Base-by-base conservation (phyloP, 2,797 vertebrate genomes). In the Rhinophrynus dorsalis region DNA sequence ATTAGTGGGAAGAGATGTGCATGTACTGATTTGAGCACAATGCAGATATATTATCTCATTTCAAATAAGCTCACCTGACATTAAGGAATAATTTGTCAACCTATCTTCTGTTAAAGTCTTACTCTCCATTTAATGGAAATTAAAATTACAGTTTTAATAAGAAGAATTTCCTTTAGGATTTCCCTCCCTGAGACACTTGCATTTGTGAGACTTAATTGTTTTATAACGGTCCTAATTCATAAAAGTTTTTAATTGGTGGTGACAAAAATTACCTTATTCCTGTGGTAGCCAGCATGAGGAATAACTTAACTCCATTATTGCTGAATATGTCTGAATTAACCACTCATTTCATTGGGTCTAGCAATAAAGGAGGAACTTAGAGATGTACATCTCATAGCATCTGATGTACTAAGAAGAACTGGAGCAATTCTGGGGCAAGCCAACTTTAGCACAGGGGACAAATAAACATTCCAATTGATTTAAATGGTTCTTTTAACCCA, bases 111-210 rank as follows among this genome's bases (percentile, higher is more conserved):
- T 89, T 88, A 59, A 73, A 73, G 85, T 90, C 87, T 89, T 90
- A 88, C 67, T 90, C 87, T 86, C 81, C 80, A 86, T 89, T 90
- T 91, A 90, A 91, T 90, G 88, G 89, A 91, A 90, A 90, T 86
- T 88, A 90, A 89, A 90, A 91, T 91, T 91, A 85, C 87, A 88
- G 80, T 91, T 90, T 91, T 91, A 90, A 91, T 91, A 91, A 90
- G 85, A 87, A 89, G 85, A 88, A 87, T 89, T 89, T 91, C 86
- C 89, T 90, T 84, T 40, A 89, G 90, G 89, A 85, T 84, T 88
- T 88, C 79, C 76, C 77, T 90, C 83, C 85, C 83, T 79, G 89
- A 89, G 89, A 90, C 85, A 83, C 79, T 81, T 85, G 79, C 79
- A 84, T 90, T 90, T 88, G 82, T 85, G 84, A 85, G 82, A 83